Evolutionary conservation across 2,888 invertebrate genomes (phyloP).

Genomic region (Chrysolina haemoptera): DNA sequence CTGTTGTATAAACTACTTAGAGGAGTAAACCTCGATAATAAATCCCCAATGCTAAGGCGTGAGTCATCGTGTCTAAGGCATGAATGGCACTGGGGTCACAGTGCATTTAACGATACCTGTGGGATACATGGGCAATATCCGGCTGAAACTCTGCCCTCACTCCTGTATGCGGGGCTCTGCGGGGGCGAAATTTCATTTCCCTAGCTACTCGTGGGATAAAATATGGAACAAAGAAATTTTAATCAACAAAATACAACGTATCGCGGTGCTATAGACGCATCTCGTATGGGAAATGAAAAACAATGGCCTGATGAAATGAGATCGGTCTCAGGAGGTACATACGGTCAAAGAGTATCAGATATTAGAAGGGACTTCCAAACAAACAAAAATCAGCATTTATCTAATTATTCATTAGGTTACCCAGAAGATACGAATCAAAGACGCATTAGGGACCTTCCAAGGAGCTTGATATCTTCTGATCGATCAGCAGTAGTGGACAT

Average conservation of each 20-base stretch:
- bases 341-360: neutral
- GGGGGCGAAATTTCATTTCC: conserved; percentile 37
- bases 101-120: conserved; percentile 42
- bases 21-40: conserved; percentile 44
- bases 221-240: conserved; percentile 32
- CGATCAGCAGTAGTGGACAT: neutral
- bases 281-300: conserved; percentile 25
- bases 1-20: neutral
- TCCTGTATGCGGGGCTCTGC: conserved; percentile 44
- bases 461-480: neutral
- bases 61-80: conserved; percentile 41
- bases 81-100: conserved; percentile 42
- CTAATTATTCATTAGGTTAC: neutral
- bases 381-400: neutral
- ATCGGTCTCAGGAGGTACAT: neutral
- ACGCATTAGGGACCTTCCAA: neutral
- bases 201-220: conserved; percentile 45
- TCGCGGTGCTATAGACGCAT: conserved; percentile 30
- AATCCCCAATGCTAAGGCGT: conserved; percentile 43
- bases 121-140: conserved; percentile 40
- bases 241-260: conserved; percentile 35
- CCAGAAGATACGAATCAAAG: neutral
- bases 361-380: neutral
- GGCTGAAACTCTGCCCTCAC: conserved; percentile 36
- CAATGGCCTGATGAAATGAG: neutral